A percentile compares a stretch with the other conserved stretches of the same genome.
Evolutionary conservation across 2,797 vertebrate species (phyloP).

Genomic region (Chloroceryle amazona): DNA sequence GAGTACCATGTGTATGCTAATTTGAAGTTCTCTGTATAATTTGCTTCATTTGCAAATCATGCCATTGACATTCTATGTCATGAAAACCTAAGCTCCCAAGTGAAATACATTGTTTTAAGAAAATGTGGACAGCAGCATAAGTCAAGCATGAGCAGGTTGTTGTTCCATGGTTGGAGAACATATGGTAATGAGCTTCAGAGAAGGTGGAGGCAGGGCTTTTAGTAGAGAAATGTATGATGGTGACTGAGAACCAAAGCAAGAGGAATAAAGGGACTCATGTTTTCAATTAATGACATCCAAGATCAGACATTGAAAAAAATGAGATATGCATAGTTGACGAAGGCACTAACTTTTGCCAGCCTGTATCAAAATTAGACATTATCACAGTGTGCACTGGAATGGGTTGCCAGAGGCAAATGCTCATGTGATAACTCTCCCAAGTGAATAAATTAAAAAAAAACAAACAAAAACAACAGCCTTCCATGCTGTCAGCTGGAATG

Average conservation of each 20-base stretch:
- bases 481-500: background rate
- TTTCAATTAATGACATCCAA: background rate
- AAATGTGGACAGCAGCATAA: conserved; percentile 40
- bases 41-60: conserved; percentile 21
- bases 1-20: background rate
- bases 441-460: background rate
- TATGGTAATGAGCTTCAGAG: conserved; percentile 1
- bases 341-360: background rate
- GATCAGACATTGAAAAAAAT: background rate
- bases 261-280: background rate
- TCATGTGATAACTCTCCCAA: conserved; percentile 12
- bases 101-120: conserved; percentile 35
- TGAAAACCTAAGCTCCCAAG: background rate
- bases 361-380: background rate
- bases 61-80: background rate
- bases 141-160: background rate
- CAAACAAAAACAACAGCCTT: background rate
- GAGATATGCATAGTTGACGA: background rate
- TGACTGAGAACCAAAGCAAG: conserved; percentile 16
- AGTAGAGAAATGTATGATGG: background rate
- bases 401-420: conserved; percentile 34
- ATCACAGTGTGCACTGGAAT: background rate
- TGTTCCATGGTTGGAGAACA: background rate
- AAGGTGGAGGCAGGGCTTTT: background rate
- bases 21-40: conserved; percentile 5